A percentile compares a stretch with the other conserved stretches of the same genome.
phyloP scores from a whole-genome alignment of 2,113 vertebrate species.

The Ploceus nigricollis region DNA sequence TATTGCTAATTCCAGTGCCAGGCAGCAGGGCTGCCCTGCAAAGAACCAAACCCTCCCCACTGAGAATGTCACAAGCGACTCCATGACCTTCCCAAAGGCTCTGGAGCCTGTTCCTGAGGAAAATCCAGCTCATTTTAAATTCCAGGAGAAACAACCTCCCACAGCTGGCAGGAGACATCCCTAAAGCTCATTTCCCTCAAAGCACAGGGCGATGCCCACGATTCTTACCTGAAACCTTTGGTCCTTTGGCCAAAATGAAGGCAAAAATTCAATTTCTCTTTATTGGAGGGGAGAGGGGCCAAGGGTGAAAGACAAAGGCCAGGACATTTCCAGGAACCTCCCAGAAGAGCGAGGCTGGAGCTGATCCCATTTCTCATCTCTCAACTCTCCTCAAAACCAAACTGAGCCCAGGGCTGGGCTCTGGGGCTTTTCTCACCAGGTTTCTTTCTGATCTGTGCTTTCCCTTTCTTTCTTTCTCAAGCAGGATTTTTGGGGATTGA shows the following conservation, averaged over 20 bases:
- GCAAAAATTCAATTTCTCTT: accelerated
- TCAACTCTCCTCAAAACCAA: not conserved
- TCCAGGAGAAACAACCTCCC: not conserved
- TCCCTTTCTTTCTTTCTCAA: slow-evolving; percentile 42
- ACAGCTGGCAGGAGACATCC: accelerated
- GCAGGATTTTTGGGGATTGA: not conserved
- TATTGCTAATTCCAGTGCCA: not conserved
- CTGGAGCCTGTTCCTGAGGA: not conserved
- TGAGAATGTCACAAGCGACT: not conserved
- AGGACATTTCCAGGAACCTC: slow-evolving; percentile 32
- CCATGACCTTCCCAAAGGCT: not conserved
- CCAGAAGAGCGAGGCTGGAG: not conserved
- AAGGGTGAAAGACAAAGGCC: not conserved
- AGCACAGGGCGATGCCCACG: accelerated
- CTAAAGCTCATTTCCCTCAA: accelerated
- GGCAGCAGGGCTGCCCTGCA: not conserved
- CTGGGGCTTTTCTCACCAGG: not conserved
- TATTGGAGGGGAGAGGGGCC: accelerated
- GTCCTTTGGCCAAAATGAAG: accelerated
- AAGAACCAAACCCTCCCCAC: not conserved
- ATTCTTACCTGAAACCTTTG: not conserved
- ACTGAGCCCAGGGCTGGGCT: not conserved
- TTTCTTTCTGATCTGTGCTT: not conserved
- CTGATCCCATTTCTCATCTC: slow-evolving; percentile 8
- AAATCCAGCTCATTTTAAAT: accelerated